These are phyloP conservation scores for Gryllus bimaculatus DNA, from an alignment of 1,140 invertebrate genomes.

Conservation along the genomic window DNA sequence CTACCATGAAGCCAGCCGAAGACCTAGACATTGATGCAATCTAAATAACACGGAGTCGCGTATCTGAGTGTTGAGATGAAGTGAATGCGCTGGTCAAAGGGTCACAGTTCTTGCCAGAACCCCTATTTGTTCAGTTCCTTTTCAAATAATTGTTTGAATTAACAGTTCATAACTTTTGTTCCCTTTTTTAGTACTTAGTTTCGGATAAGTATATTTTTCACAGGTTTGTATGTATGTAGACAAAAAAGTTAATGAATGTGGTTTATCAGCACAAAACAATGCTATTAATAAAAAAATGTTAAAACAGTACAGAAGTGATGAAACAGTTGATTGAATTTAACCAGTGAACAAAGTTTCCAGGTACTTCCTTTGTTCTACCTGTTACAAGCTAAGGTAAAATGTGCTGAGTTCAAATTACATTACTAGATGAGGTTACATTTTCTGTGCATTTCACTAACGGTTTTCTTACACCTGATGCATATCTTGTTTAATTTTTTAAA, in stretches of 20 bases:
- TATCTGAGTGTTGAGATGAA: slow-evolving; percentile 20
- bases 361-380: neutral
- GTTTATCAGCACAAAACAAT: neutral
- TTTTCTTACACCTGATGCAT: neutral
- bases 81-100: too few species aligned
- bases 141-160: neutral
- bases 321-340: neutral
- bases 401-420: neutral
- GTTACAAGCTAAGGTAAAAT: slow-evolving; percentile 30
- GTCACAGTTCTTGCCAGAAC: neutral
- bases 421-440: neutral
- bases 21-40: slow-evolving; percentile 84
- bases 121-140: neutral
- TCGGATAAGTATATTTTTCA: neutral
- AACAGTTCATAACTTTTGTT: neutral
- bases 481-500: neutral
- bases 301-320: neutral
- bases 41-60: slow-evolving; percentile 42
- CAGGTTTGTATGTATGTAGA: neutral
- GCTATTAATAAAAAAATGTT: neutral
- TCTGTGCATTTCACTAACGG: neutral
- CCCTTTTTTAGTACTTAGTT: neutral
- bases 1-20: slow-evolving; percentile 40
- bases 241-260: neutral
- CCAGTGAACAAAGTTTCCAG: neutral